Conservation (phyloP, 2,888 invertebrate species). For the Himalopsyche anomala region DNA sequence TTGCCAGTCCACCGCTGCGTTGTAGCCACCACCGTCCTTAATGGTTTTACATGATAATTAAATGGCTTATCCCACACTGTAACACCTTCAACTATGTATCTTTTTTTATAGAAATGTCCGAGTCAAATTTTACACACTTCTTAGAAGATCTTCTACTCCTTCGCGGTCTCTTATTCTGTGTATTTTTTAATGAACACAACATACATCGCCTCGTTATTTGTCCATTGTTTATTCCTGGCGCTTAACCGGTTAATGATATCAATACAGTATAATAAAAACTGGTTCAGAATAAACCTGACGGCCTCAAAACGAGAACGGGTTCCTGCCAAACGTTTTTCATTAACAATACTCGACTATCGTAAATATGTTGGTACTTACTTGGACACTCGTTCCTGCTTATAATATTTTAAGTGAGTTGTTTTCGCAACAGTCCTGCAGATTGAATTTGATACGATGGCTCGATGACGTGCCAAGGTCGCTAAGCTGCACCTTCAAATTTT, state of each 20-base stretch:
- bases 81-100: no score
- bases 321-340: slow-evolving; percentile 10
- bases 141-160: no score
- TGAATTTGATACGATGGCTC: background rate
- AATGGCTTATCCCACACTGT: no score
- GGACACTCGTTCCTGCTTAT: background rate
- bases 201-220: background rate
- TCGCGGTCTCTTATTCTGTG: background rate
- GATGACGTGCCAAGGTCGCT: background rate
- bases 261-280: background rate
- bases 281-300: slow-evolving; percentile 2
- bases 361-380: background rate
- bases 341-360: slow-evolving; percentile 10
- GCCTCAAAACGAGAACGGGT: slow-evolving; percentile 21
- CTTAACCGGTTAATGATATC: background rate
- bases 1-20: no score
- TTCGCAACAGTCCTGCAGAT: background rate
- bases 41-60: no score
- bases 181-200: background rate
- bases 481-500: background rate
- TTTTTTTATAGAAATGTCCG: no score
- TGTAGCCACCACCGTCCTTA: no score
- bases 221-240: background rate
- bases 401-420: background rate
- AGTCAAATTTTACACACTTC: no score